These are phyloP conservation scores for Porites evermanni DNA, from an alignment of 92 coral and sea anemone genomes.

Conservation along the genomic window DNA sequence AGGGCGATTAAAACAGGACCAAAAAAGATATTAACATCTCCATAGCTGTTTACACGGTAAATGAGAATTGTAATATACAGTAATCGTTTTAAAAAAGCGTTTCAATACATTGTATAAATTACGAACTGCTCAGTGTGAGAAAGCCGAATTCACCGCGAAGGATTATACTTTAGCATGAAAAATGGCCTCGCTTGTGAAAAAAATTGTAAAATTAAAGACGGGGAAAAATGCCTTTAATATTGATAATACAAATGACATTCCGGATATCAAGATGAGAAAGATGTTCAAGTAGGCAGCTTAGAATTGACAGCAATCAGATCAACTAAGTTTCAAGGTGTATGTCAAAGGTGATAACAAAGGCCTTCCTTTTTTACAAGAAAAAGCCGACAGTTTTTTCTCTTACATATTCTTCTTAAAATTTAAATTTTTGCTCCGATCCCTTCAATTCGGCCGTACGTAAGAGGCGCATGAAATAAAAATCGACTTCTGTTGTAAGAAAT, in stretches of 20 bases:
- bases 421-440: conserved; percentile 17
- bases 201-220: background rate
- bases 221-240: background rate
- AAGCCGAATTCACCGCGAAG: background rate
- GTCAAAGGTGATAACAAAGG: conserved; percentile 53
- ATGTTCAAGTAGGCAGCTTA: conserved; percentile 24
- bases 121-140: background rate
- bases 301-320: conserved; percentile 15
- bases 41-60: conserved; percentile 29
- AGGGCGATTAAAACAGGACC: conserved; percentile 46
- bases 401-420: background rate
- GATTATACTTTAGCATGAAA: no score
- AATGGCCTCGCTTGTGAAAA: background rate
- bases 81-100: conserved; percentile 28
- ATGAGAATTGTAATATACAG: conserved; percentile 25
- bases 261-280: conserved; percentile 13
- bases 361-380: conserved; percentile 46
- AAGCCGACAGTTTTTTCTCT: conserved; percentile 13
- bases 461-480: background rate
- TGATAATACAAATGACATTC: conserved; percentile 7
- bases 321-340: conserved; percentile 48
- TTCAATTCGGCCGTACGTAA: background rate
- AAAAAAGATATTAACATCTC: conserved; percentile 50
- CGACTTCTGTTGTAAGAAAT: background rate
- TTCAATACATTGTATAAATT: background rate